These are phyloP conservation scores for Microplitis manilae DNA, from an alignment of 2,888 invertebrate species.

Conservation along the genomic window DNA sequence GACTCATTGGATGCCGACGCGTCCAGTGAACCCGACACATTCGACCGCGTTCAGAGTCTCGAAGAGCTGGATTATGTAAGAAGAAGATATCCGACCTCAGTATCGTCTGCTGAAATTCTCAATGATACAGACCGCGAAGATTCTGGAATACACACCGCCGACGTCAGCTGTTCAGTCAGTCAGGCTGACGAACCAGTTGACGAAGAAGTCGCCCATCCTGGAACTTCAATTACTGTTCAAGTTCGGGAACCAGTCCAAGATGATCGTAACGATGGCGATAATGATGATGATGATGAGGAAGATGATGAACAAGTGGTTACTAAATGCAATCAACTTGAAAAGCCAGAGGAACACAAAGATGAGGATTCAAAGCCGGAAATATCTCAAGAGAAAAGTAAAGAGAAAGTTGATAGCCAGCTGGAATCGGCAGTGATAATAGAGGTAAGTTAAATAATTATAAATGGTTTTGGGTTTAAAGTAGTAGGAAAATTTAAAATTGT, in stretches of 20 bases:
- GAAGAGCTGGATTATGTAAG: constrained; percentile 75
- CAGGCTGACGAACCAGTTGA: constrained; percentile 84
- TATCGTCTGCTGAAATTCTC: constrained; percentile 77
- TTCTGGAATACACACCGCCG: constrained; percentile 85
- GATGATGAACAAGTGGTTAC: background rate
- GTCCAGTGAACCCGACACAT: constrained; percentile 72
- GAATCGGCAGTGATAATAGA: constrained; percentile 62
- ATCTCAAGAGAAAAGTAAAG: constrained; percentile 43
- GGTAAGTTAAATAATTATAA: constrained; percentile 55
- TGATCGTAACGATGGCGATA: background rate
- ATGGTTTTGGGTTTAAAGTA: background rate
- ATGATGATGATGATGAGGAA: background rate
- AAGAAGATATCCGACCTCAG: constrained; percentile 74
- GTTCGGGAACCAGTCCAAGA: constrained; percentile 51
- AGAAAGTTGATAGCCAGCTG: constrained; percentile 50
- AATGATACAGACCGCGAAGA: constrained; percentile 83
- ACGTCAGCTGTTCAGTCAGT: constrained; percentile 82
- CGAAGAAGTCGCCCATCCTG: constrained; percentile 59
- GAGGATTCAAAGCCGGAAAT: constrained; percentile 30
- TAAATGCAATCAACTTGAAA: constrained; percentile 8
- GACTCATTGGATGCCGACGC: constrained; percentile 78
- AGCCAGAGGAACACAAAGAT: constrained; percentile 18
- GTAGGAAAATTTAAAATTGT: background rate
- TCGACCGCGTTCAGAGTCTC: constrained; percentile 78
- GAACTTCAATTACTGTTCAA: constrained; percentile 51